Percentiles rank a stretch among this genome's conserved stretches.
Evolutionary conservation across 92 coral and sea anemone species (phyloP).

Genomic region (Chrysogorgia sp.): DNA sequence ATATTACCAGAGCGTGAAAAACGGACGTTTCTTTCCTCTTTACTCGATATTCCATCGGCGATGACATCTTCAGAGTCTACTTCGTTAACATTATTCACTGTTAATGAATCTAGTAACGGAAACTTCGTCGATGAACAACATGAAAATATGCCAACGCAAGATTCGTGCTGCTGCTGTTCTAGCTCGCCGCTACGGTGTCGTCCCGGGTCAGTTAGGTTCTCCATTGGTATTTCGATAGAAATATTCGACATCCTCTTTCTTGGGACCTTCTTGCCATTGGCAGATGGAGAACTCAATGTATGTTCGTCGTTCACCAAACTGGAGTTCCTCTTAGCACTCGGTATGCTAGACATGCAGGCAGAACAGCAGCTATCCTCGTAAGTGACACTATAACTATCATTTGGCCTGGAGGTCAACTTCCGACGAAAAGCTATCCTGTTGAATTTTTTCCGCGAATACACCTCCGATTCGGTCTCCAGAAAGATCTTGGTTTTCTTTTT

Average conservation of each 20-base stretch:
- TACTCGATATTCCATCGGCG: not conserved
- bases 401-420: conserved; percentile 1
- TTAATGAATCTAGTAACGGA: not conserved
- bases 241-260: conserved; percentile 18
- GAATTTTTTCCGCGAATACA: conserved; percentile 10
- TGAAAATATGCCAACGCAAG: no score
- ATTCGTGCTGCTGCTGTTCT: not conserved
- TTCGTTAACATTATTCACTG: not conserved
- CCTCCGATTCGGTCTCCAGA: conserved; percentile 15
- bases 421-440: conserved; percentile 24
- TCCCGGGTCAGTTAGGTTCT: not conserved
- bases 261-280: not conserved
- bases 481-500: conserved; percentile 53
- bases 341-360: not conserved
- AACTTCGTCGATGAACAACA: not conserved
- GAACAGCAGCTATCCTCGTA: conserved; percentile 3
- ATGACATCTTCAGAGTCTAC: not conserved
- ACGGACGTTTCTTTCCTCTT: conserved; percentile 17
- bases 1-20: not conserved
- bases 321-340: not conserved
- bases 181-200: not conserved
- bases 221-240: conserved; percentile 21
- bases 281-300: not conserved
- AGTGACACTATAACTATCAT: conserved; percentile 19
- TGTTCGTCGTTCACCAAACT: not conserved